Evolutionary conservation across 2,113 vertebrate genomes (phyloP), one percentile per base, ranked within the genome.

Genomic region (Meles meles): DNA sequence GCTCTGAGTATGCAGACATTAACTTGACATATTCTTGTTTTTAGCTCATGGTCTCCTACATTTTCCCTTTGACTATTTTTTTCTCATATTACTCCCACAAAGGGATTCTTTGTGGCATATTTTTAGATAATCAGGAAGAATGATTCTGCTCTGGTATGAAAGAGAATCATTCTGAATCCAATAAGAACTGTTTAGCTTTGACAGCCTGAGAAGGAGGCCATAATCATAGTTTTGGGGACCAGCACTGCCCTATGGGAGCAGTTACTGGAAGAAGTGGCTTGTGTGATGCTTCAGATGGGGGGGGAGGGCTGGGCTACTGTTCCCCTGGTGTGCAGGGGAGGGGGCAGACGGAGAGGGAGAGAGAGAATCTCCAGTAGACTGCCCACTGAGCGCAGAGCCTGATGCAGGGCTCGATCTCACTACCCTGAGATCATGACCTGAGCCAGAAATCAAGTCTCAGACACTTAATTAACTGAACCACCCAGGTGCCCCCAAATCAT

Each of bases 21-120:
- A 80, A 69, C 81, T 85, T 85, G 21, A 69, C 87, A 79, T 84
- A 82, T 79, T 93, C 59, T 87, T 92, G 42, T 71, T 79, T 76
- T 97, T 81, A 90, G 76, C 29, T 96, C 67, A 72, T 20, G 17
- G 29, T 65, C 29, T 80, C 44, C 29, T 87, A 29, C 52, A 74
- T 37, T 88, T 57, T 82, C 29, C 72, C 34, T 57, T 39, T 71
- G 25, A 59, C 25, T 92, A 5, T 92, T 95, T 96, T 77, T 87
- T 96, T 90, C 39, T 76, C 77, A 55, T 47, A 23, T 82, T 61
- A 86, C 61, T 86, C 61, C 79, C 63, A 88, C 47, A 69, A 94
- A 87, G 52, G 61, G 23, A 81, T 74, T 71, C 39, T 86, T 67
- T 77, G 49, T 47, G 47, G 27, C 55, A 89, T 37, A 29, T 47